Percentiles rank a stretch among this genome's conserved stretches.
phyloP scores from a whole-genome alignment of 2,888 invertebrate genomes.

The Esperia sulphurella region DNA sequence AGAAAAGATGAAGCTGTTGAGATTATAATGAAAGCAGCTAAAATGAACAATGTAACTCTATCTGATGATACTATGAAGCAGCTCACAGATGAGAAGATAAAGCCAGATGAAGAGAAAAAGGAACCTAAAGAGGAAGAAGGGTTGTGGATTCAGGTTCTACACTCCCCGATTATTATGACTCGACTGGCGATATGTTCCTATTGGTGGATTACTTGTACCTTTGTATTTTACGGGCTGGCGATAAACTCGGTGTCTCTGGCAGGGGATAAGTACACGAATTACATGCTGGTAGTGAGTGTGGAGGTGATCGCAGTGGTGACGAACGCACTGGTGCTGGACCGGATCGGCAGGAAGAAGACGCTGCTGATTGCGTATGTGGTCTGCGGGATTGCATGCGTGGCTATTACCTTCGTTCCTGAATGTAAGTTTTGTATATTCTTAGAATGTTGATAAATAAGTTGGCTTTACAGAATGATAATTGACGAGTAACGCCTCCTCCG shows the following conservation, averaged over 20 bases:
- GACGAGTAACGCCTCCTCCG: no score
- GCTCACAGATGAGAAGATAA: conserved; percentile 55
- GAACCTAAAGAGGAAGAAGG: conserved; percentile 34
- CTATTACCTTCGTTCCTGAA: conserved; percentile 72
- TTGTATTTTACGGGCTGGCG: conserved; percentile 89
- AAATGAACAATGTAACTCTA: conserved; percentile 77
- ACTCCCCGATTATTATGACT: conserved; percentile 61
- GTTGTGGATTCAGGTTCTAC: conserved; percentile 56
- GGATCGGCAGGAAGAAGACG: conserved; percentile 81
- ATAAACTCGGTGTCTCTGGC: conserved; percentile 87
- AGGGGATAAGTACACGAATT: conserved; percentile 89
- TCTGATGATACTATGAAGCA: conserved; percentile 64
- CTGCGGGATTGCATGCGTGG: conserved; percentile 75
- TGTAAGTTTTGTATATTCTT: conserved; percentile 51
- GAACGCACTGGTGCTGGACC: conserved; percentile 82
- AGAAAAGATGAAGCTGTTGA: conserved; percentile 82
- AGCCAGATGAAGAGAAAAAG: conserved; percentile 39
- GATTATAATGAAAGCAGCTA: conserved; percentile 82
- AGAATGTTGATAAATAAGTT: no score
- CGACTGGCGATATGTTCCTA: conserved; percentile 65
- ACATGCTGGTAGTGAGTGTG: conserved; percentile 83
- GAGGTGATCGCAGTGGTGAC: conserved; percentile 86
- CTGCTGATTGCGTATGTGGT: conserved; percentile 79
- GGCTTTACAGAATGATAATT: no score
- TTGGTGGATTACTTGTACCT: conserved; percentile 89